Evolutionary conservation across 2,113 vertebrate genomes (phyloP).

Genomic region (Sylvia atricapilla): DNA sequence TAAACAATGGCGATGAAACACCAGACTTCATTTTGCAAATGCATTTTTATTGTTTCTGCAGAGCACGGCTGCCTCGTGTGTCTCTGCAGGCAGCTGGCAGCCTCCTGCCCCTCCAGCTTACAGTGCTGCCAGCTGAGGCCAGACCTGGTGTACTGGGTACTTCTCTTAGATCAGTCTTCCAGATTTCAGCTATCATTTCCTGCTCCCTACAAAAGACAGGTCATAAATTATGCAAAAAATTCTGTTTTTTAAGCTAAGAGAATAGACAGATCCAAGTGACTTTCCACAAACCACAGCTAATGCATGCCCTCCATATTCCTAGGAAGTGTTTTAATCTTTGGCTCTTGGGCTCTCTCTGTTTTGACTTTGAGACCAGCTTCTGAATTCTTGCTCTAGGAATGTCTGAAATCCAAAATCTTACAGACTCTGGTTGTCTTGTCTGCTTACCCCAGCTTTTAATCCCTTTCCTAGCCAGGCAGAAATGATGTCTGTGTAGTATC

Average conservation of each 20-base stretch:
- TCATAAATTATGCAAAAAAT: background rate
- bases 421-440: background rate
- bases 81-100: background rate
- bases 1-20: background rate
- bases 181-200: background rate
- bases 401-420: background rate
- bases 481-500: background rate
- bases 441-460: background rate
- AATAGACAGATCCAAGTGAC: background rate
- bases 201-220: background rate
- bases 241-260: background rate
- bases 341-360: background rate
- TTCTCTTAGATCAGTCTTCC: background rate
- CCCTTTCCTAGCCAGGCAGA: background rate
- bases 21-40: background rate
- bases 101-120: background rate
- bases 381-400: background rate
- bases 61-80: fast-evolving
- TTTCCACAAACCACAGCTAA: background rate
- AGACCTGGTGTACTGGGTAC: background rate
- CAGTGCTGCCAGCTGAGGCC: background rate
- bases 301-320: background rate
- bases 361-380: background rate
- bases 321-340: background rate
- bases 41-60: background rate